phyloP scores from a whole-genome alignment of 2,888 invertebrate genomes.

The Listrodromus nycthemerus region DNA sequence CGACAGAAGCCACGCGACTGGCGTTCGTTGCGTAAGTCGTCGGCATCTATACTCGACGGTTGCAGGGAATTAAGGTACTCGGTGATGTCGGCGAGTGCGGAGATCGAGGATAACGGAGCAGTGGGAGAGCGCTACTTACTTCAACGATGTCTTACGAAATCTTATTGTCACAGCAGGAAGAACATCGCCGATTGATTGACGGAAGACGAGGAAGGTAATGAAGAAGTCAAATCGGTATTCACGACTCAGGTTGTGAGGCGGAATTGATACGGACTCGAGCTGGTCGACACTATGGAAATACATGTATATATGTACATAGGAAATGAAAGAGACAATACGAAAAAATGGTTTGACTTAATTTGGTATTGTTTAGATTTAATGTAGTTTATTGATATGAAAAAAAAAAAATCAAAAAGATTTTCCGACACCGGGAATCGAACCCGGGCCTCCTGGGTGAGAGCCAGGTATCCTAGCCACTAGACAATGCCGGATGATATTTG shows the following conservation, averaged over 20 bases:
- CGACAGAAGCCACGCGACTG: conserved; percentile 37
- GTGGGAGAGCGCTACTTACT: not conserved
- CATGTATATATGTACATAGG: no score
- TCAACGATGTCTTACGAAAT: not conserved
- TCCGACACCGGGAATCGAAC: conserved; percentile 88
- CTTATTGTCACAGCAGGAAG: no score
- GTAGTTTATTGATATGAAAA: no score
- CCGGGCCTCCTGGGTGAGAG: conserved; percentile 88
- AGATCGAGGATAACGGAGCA: not conserved
- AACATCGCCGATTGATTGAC: no score
- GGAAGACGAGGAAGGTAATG: no score
- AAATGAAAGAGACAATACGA: no score
- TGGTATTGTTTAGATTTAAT: no score
- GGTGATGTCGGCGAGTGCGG: not conserved
- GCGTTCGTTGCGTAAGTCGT: conserved; percentile 45
- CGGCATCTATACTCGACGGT: not conserved
- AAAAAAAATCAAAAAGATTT: conserved; percentile 68
- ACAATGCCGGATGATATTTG: conserved; percentile 85
- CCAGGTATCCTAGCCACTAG: conserved; percentile 88
- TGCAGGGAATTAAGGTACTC: not conserved
- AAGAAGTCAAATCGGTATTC: no score
- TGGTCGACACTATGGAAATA: no score
- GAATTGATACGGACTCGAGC: no score
- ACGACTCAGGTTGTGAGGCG: no score
- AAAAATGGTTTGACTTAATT: no score